Evolutionary conservation across 2,888 invertebrate genomes (phyloP).

Genomic region (Trisateles emortualis): DNA sequence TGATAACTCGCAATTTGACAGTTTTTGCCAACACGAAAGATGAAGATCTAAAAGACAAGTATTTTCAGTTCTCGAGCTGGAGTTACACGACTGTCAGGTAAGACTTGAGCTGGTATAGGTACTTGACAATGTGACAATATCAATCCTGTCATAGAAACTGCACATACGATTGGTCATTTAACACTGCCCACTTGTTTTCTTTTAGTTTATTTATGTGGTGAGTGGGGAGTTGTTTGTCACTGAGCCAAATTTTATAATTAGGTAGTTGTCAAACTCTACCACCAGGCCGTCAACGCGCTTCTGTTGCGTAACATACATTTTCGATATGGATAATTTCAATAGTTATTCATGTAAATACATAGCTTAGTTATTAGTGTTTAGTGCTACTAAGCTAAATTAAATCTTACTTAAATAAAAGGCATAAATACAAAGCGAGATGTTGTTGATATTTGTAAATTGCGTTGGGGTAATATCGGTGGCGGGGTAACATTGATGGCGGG

Average conservation of each 20-base stretch:
- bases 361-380: constrained; percentile 15
- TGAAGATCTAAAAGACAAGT: no score
- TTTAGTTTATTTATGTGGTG: constrained; percentile 63
- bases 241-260: constrained; percentile 77
- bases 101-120: background rate
- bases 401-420: no score
- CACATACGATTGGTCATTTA: constrained; percentile 48
- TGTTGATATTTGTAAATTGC: no score
- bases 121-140: background rate
- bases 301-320: constrained; percentile 54
- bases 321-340: background rate
- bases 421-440: no score
- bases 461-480: no score
- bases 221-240: constrained; percentile 68
- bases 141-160: background rate
- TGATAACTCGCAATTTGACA: no score
- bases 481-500: no score
- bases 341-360: constrained; percentile 27
- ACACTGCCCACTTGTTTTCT: constrained; percentile 61
- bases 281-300: constrained; percentile 43
- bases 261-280: constrained; percentile 72
- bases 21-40: no score
- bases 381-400: no score
- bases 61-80: no score
- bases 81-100: no score